phyloP scores from a whole-genome alignment of 2,888 invertebrate species.

The Julus scandinavius region DNA sequence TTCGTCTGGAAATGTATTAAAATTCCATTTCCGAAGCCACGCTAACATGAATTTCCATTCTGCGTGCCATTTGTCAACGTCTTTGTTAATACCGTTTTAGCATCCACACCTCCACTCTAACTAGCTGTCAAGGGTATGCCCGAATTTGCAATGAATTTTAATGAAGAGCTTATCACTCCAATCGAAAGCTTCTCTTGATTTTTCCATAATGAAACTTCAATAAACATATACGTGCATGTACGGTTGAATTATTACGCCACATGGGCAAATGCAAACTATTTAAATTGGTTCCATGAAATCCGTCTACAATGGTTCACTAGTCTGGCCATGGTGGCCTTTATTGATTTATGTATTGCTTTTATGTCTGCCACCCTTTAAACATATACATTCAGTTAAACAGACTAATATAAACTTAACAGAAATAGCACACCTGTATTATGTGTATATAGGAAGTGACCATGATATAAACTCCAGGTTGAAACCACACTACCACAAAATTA shows the following conservation, averaged over 20 bases:
- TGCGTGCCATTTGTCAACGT: too few relatives aligned
- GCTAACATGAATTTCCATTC: too few relatives aligned
- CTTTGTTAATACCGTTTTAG: too few relatives aligned
- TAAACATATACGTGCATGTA: background rate
- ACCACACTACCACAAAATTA: background rate
- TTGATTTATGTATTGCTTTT: conserved; percentile 13
- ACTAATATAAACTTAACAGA: background rate
- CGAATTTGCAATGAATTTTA: background rate
- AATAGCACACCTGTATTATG: background rate
- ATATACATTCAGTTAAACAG: background rate
- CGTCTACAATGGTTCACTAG: conserved; percentile 1
- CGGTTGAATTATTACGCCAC: background rate
- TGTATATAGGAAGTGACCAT: background rate
- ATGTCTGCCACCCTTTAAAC: background rate
- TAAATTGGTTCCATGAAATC: conserved; percentile 13
- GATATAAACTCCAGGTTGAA: background rate
- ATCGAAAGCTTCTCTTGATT: background rate
- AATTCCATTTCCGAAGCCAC: too few relatives aligned
- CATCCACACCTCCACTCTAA: too few relatives aligned
- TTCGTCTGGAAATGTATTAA: too few relatives aligned
- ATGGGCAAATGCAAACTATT: background rate
- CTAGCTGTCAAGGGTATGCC: background rate
- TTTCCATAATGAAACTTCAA: background rate
- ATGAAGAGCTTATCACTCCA: background rate
- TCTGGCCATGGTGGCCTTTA: background rate